Percentiles rank a stretch among this genome's conserved stretches.
Conservation (phyloP, 2,113 vertebrate species). For the Gobius niger region DNA sequence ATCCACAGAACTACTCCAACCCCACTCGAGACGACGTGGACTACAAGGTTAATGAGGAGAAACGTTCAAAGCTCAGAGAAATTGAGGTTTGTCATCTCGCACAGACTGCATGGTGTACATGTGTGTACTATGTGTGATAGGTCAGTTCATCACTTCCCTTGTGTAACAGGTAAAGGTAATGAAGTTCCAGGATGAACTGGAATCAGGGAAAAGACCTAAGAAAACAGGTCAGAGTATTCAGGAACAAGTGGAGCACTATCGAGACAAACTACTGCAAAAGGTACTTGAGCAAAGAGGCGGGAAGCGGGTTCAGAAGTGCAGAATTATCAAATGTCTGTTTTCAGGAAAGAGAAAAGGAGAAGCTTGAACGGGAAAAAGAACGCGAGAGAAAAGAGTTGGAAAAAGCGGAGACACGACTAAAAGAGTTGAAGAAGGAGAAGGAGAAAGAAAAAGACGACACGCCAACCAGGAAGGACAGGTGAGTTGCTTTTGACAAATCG, state of each 20-base stretch:
- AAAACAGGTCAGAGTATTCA: constrained; percentile 94
- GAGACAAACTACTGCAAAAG: constrained; percentile 95
- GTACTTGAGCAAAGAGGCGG: constrained; percentile 55
- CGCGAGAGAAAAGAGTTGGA: constrained; percentile 87
- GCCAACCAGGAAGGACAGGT: constrained; percentile 95
- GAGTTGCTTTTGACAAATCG: constrained; percentile 11
- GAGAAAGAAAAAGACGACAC: constrained; percentile 92
- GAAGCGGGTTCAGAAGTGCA: no score
- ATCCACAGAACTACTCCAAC: constrained; percentile 87
- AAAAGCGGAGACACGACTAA: constrained; percentile 87
- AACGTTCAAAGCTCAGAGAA: constrained; percentile 93
- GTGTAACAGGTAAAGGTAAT: constrained; percentile 92
- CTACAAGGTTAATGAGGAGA: constrained; percentile 90
- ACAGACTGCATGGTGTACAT: no score
- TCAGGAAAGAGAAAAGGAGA: constrained; percentile 96
- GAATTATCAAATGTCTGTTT: not conserved
- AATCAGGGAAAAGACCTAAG: constrained; percentile 96
- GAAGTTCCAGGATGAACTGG: constrained; percentile 99
- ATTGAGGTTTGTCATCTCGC: constrained; percentile 83
- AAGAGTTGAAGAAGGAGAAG: constrained; percentile 82
- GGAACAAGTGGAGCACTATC: constrained; percentile 98
- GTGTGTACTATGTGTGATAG: no score
- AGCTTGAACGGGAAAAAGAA: constrained; percentile 90
- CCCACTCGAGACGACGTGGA: constrained; percentile 88
- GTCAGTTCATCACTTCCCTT: not conserved